phyloP scores from a whole-genome alignment of 2,113 vertebrate genomes.

The Rhodinocichla rosea region DNA sequence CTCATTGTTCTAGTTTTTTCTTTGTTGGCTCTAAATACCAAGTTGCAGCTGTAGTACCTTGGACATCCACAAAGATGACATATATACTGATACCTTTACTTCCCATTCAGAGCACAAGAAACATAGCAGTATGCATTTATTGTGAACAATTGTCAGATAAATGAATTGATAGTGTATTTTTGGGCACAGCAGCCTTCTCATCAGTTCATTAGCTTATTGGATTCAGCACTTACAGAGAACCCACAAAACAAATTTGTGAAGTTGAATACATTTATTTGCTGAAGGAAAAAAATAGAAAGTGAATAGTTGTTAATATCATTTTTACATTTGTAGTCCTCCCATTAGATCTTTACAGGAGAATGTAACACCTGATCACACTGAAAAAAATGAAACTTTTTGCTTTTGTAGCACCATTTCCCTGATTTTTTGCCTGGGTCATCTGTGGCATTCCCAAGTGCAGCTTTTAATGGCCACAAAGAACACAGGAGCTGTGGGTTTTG shows the following conservation, averaged over 20 bases:
- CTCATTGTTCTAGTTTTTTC: not conserved
- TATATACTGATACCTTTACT: not conserved
- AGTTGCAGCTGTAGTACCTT: not conserved
- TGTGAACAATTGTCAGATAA: not conserved
- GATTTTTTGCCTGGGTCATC: not conserved
- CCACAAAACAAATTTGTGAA: not conserved
- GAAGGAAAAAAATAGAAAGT: not conserved
- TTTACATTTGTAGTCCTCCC: not conserved
- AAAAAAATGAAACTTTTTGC: not conserved
- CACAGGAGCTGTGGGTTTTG: rapidly evolving
- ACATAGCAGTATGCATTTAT: not conserved
- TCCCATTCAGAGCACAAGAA: not conserved
- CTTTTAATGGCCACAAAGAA: not conserved
- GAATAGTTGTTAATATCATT: not conserved
- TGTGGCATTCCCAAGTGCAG: not conserved
- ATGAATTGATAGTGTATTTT: not conserved
- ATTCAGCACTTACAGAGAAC: not conserved
- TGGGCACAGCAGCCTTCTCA: not conserved
- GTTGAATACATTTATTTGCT: not conserved
- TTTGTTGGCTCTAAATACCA: not conserved
- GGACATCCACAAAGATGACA: not conserved
- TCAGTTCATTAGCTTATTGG: not conserved
- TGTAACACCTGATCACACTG: not conserved
- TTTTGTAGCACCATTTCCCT: not conserved
- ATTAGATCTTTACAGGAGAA: not conserved